Conservation (phyloP, 2,888 invertebrate genomes). For the Plagiodera versicolora region DNA sequence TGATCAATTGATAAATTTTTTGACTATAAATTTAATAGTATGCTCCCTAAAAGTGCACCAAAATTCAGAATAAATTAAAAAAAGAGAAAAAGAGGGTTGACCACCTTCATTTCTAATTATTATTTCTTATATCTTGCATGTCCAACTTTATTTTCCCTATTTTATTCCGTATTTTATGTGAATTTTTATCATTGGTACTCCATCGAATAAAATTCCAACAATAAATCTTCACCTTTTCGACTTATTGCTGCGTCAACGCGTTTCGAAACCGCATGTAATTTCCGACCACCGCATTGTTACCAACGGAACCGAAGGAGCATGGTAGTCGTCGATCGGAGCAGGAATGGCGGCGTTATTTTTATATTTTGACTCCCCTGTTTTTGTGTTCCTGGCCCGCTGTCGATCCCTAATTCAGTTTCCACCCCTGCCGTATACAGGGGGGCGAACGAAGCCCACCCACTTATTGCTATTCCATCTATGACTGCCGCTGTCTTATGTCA, state of each 20-base stretch:
- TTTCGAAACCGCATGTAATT: conserved; percentile 38
- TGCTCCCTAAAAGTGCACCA: too few species aligned
- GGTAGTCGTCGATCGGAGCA: conserved; percentile 21
- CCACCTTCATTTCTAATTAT: too few species aligned
- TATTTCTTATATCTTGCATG: too few species aligned
- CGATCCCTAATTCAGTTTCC: conserved; percentile 54
- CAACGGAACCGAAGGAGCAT: conserved; percentile 15
- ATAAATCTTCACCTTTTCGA: too few species aligned
- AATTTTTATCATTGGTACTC: too few species aligned
- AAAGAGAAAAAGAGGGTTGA: too few species aligned
- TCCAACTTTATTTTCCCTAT: too few species aligned
- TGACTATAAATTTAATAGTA: too few species aligned
- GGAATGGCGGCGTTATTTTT: conserved; percentile 48
- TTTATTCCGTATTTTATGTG: too few species aligned
- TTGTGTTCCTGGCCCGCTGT: conserved; percentile 41
- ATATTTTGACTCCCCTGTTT: conserved; percentile 52
- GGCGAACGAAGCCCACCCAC: conserved; percentile 45
- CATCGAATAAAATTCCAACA: too few species aligned
- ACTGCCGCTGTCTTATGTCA: conserved; percentile 51
- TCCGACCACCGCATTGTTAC: conserved; percentile 34
- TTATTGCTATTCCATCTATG: conserved; percentile 54
- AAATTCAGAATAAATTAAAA: too few species aligned
- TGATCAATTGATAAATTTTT: too few species aligned
- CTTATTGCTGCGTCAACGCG: conserved; percentile 22
- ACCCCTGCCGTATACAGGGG: conserved; percentile 35